Evolutionary conservation across 2,888 invertebrate genomes (phyloP).

Genomic region (Lasius fuliginosus): DNA sequence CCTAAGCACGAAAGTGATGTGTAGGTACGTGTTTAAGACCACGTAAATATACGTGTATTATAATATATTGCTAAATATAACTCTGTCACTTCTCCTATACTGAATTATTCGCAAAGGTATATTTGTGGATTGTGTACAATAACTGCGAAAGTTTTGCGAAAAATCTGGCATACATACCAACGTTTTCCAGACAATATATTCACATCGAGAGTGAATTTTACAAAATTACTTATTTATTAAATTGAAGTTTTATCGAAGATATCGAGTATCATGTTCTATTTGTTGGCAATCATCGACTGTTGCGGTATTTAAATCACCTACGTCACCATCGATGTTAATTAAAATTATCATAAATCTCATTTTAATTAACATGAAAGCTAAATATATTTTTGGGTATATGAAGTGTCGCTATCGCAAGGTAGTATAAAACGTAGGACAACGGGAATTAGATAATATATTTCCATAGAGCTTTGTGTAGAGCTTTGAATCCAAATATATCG

Average conservation of each 20-base stretch:
- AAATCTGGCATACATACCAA: neutral
- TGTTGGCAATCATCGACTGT: slow-evolving; percentile 6
- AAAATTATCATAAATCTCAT: slow-evolving; percentile 38
- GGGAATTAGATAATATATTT: slow-evolving; percentile 34
- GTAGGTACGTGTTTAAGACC: slow-evolving; percentile 12
- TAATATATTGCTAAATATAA: slow-evolving; percentile 31
- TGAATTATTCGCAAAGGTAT: neutral
- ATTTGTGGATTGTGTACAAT: neutral
- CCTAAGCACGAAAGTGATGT: slow-evolving; percentile 3
- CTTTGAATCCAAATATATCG: neutral
- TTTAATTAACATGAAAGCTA: slow-evolving; percentile 47
- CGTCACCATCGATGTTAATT: slow-evolving; percentile 34
- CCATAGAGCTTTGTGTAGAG: too few relatives aligned
- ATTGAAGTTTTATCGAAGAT: slow-evolving; percentile 21
- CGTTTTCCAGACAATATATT: slow-evolving; percentile 11
- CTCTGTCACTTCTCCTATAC: neutral
- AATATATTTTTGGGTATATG: slow-evolving; percentile 10
- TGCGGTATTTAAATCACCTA: slow-evolving; percentile 22
- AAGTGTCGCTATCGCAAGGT: neutral
- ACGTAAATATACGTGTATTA: too few relatives aligned
- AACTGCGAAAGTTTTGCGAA: neutral
- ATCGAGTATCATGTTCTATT: slow-evolving; percentile 23
- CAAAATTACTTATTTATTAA: neutral
- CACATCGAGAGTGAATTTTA: neutral
- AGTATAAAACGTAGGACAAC: neutral